Conservation (phyloP, 2,797 vertebrate genomes). For the Catostomus latipinnis region DNA sequence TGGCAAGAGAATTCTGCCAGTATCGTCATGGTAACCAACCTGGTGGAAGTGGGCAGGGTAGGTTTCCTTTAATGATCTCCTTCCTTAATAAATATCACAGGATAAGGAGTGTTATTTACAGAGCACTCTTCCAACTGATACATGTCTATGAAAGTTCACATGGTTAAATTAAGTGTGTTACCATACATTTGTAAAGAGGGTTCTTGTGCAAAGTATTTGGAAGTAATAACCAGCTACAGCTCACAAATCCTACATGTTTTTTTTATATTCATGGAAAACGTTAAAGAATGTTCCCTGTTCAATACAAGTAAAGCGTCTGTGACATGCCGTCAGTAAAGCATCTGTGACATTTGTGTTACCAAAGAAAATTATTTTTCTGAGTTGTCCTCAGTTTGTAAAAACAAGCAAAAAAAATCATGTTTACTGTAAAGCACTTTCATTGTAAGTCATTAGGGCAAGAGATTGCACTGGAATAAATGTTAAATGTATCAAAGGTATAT, state of each 20-base stretch:
- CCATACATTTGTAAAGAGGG: background rate
- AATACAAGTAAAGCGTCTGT: too few species aligned
- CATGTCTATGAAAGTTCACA: background rate
- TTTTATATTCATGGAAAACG: background rate
- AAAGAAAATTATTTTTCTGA: too few species aligned
- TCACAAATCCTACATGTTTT: background rate
- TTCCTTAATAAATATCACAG: slow-evolving; percentile 20
- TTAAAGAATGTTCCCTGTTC: too few species aligned
- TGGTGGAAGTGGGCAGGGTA: slow-evolving; percentile 98
- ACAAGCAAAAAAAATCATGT: background rate
- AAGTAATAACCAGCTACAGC: background rate
- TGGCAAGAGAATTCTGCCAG: slow-evolving; percentile 98
- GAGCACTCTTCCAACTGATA: background rate
- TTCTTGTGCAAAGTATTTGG: background rate
- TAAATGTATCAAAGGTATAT: too few species aligned
- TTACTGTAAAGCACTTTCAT: too few species aligned
- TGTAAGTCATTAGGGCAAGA: too few species aligned
- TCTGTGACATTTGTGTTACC: too few species aligned
- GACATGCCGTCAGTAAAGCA: too few species aligned
- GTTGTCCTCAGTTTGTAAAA: background rate
- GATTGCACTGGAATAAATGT: too few species aligned
- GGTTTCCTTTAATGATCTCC: slow-evolving; percentile 59
- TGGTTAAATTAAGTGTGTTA: background rate
- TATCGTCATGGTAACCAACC: slow-evolving; percentile 99
- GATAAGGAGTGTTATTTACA: slow-evolving; percentile 26